These are phyloP conservation scores for Eptatretus atami DNA, from an alignment of 2,797 vertebrate genomes.

Conservation along the genomic window DNA sequence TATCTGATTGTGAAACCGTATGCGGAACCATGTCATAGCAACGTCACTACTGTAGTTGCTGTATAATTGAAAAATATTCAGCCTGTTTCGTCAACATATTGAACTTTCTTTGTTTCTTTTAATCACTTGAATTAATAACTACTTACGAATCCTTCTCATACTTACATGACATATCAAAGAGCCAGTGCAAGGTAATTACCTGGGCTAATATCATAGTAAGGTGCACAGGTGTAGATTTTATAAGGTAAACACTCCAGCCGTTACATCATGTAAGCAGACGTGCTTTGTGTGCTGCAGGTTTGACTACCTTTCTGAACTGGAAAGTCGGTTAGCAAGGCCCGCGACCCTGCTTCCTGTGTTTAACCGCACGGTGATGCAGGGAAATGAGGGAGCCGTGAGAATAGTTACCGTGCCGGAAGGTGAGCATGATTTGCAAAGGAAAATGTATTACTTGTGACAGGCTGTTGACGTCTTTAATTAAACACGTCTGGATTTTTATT, in stretches of 20 bases:
- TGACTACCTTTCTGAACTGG: constrained; percentile 17
- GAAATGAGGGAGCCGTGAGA: constrained; percentile 18
- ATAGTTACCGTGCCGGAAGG: constrained; percentile 3
- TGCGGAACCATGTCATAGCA: no score
- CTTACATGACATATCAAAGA: neutral
- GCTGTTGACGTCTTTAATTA: no score
- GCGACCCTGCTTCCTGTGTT: constrained; percentile 19
- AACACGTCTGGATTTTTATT: no score
- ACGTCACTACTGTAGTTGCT: no score
- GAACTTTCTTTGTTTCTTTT: neutral
- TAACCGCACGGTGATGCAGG: constrained; percentile 21
- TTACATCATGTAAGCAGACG: neutral
- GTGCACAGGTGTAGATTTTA: neutral
- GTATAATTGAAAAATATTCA: neutral
- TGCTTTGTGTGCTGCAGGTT: constrained; percentile 16
- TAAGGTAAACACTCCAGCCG: no score
- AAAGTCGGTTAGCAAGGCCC: constrained; percentile 13
- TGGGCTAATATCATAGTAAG: neutral
- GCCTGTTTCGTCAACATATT: neutral
- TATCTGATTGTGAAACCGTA: no score
- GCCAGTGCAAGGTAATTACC: neutral
- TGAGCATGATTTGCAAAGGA: no score
- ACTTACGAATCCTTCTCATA: neutral
- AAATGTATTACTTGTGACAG: no score
- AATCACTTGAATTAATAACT: neutral